These are phyloP conservation scores for Bergia puertoricense DNA, from an alignment of 92 coral and sea anemone genomes.

Conservation along the genomic window DNA sequence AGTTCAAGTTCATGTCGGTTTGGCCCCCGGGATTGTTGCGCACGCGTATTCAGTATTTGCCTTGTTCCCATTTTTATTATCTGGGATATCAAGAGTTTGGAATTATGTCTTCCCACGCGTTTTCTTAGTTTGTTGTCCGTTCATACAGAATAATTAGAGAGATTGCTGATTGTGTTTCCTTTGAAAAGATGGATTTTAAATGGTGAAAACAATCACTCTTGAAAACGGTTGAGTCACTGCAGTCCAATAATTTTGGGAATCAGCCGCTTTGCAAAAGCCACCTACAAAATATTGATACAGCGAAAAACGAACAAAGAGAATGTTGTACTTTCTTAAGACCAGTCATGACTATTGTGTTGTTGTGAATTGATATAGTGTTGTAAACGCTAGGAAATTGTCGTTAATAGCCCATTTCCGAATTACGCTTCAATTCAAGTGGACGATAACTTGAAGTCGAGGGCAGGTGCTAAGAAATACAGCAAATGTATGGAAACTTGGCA, in stretches of 20 bases:
- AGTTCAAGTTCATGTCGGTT: no score
- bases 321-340: no score
- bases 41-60: neutral
- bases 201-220: neutral
- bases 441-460: no score
- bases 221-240: neutral
- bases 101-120: neutral
- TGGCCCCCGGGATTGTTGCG: neutral
- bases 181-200: neutral
- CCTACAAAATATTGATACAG: neutral
- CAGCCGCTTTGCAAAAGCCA: no score
- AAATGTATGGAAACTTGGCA: no score
- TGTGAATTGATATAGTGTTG: no score
- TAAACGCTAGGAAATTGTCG: no score
- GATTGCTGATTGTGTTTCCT: neutral
- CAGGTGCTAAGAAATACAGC: no score
- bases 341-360: no score
- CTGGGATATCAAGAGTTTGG: neutral
- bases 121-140: neutral
- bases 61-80: neutral
- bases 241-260: neutral
- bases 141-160: neutral
- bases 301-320: no score
- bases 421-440: no score
- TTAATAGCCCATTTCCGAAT: no score